Percentiles rank a stretch among this genome's conserved stretches.
These are phyloP conservation scores for Drosophila eohydei DNA, from an alignment of 2,888 invertebrate species.

Conservation along the genomic window DNA sequence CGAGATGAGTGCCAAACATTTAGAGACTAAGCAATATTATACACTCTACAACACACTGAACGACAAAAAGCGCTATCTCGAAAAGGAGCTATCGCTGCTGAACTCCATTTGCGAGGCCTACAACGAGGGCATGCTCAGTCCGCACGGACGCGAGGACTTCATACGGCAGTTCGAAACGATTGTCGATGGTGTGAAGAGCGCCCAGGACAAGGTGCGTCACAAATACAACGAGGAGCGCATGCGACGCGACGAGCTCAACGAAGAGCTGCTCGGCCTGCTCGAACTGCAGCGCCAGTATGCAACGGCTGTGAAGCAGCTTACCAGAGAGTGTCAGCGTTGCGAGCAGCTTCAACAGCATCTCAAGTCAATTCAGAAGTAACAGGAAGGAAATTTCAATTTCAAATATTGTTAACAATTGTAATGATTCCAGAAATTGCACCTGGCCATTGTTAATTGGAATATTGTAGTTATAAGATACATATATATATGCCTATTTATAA, in stretches of 20 bases:
- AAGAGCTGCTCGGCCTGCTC: slow-evolving; percentile 86
- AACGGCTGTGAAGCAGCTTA: slow-evolving; percentile 90
- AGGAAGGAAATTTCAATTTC: not conserved
- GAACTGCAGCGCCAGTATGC: slow-evolving; percentile 92
- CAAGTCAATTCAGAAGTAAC: slow-evolving; percentile 80
- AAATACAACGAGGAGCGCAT: slow-evolving; percentile 89
- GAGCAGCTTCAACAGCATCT: slow-evolving; percentile 86
- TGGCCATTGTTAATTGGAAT: not conserved
- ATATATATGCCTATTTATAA: slow-evolving; percentile 8
- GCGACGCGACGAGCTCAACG: slow-evolving; percentile 88
- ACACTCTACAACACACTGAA: slow-evolving; percentile 97
- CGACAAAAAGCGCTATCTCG: slow-evolving; percentile 96
- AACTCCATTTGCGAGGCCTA: slow-evolving; percentile 96
- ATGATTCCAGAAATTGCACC: not conserved
- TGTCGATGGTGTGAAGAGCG: slow-evolving; percentile 94
- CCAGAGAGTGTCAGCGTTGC: slow-evolving; percentile 90
- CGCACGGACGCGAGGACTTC: slow-evolving; percentile 93
- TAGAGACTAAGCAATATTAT: slow-evolving; percentile 99
- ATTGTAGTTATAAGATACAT: not conserved
- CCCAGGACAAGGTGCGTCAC: slow-evolving; percentile 90
- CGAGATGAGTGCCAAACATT: slow-evolving; percentile 97
- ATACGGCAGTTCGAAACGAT: slow-evolving; percentile 95
- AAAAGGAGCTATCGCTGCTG: slow-evolving; percentile 94
- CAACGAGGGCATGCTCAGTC: slow-evolving; percentile 93
- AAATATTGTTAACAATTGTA: not conserved